phyloP scores from a whole-genome alignment of 1,140 invertebrate species.

The Sminthurinus signatus region DNA sequence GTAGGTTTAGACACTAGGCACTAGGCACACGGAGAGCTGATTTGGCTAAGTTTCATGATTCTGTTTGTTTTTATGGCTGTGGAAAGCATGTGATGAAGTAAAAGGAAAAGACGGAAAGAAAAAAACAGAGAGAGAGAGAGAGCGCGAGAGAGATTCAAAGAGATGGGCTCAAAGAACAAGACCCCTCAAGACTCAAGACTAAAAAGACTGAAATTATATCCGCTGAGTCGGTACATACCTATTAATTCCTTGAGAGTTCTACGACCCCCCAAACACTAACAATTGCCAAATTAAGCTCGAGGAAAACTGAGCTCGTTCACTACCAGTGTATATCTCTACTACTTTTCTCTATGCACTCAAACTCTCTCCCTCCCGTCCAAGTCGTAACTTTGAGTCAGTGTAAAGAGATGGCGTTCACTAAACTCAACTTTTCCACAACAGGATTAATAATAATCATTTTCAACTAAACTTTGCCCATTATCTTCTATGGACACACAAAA shows the following conservation, averaged over 20 bases:
- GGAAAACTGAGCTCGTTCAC: conserved; percentile 24
- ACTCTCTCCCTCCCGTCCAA: not conserved
- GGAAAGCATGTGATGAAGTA: not conserved
- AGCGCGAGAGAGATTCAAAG: not conserved
- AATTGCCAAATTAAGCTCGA: conserved; percentile 33
- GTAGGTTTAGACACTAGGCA: too few species aligned
- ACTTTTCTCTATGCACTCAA: not conserved
- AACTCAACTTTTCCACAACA: too few species aligned
- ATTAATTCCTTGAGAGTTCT: conserved; percentile 30
- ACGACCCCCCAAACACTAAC: conserved; percentile 32
- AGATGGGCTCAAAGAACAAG: too few species aligned
- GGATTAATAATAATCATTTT: too few species aligned
- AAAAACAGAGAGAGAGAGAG: not conserved
- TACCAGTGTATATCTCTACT: not conserved
- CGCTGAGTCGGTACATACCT: conserved; percentile 19
- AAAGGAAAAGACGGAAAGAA: not conserved
- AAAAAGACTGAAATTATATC: conserved; percentile 33
- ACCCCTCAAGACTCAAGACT: conserved; percentile 24
- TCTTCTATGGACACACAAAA: too few species aligned
- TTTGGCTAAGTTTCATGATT: not conserved
- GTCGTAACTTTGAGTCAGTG: too few species aligned
- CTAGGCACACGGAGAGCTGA: too few species aligned
- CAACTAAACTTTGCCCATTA: too few species aligned
- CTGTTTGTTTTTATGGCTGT: conserved; percentile 1
- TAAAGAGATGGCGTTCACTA: too few species aligned